Percentiles rank a stretch among this genome's conserved stretches.
Conservation (phyloP, 2,797 vertebrate species). For the Trachurus trachurus region DNA sequence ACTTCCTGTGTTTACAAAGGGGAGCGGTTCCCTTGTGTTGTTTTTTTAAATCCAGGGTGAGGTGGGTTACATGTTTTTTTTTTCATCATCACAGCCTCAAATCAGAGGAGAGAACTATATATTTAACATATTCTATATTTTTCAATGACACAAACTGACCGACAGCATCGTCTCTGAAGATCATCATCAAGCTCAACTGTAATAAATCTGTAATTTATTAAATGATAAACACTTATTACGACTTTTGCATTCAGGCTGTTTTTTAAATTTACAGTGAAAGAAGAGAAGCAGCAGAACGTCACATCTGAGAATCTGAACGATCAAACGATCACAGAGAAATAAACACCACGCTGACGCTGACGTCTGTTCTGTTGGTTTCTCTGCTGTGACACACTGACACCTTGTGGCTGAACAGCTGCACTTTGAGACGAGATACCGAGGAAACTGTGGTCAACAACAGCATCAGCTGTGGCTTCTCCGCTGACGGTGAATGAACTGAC, state of each 20-base stretch:
- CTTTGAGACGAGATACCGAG: too few relatives aligned
- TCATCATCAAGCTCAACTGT: too few relatives aligned
- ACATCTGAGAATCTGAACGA: background rate
- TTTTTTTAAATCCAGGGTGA: too few relatives aligned
- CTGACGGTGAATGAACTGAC: background rate
- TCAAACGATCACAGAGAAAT: background rate
- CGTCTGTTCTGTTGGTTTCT: background rate
- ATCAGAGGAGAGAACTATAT: background rate
- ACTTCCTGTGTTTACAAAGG: constrained; percentile 26
- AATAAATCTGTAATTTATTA: background rate
- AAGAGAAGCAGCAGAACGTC: background rate
- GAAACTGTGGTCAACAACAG: too few relatives aligned
- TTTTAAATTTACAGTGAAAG: background rate
- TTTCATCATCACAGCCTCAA: background rate
- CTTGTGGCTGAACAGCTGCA: constrained; percentile 59
- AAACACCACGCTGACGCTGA: background rate
- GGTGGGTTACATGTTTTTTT: background rate
- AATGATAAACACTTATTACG: background rate
- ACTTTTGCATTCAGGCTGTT: too few relatives aligned
- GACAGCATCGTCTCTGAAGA: too few relatives aligned
- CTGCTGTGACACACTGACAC: constrained; percentile 51
- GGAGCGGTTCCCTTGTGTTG: background rate
- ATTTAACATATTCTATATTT: background rate
- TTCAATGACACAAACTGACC: background rate
- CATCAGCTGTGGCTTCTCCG: background rate